Evolutionary conservation across 2,113 vertebrate genomes (phyloP).

Genomic region (Zingel zingel): DNA sequence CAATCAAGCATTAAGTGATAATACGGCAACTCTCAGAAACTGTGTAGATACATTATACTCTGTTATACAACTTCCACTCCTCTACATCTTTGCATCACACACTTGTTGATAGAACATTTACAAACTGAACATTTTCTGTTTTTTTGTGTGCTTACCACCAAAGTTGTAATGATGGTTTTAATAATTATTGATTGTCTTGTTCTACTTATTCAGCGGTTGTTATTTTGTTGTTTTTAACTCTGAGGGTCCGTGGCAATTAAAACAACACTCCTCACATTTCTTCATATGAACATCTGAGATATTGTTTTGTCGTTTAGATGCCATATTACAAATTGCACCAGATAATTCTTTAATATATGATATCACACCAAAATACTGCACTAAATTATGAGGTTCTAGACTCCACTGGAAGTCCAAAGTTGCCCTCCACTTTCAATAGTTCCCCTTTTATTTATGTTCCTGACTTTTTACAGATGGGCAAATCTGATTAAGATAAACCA

Average conservation of each 20-base stretch:
- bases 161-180: not conserved
- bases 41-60: not conserved
- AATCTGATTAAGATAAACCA: not conserved
- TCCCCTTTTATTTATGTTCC: not conserved
- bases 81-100: not conserved
- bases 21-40: not conserved
- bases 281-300: not conserved
- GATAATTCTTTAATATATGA: not conserved
- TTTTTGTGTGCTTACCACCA: not conserved
- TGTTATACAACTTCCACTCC: not conserved
- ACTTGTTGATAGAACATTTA: not conserved
- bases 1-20: constrained; percentile 7
- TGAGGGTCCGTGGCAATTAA: not conserved
- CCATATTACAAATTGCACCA: not conserved
- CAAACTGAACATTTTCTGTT: not conserved
- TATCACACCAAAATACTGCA: not conserved
- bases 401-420: not conserved
- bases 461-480: not conserved
- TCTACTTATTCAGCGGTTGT: not conserved
- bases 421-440: not conserved
- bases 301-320: not conserved
- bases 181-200: not conserved
- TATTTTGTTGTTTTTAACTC: not conserved
- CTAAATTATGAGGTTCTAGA: not conserved
- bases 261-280: not conserved